These are phyloP conservation scores for Caranx ignobilis DNA, from an alignment of 2,113 vertebrate genomes.

Conservation along the genomic window DNA sequence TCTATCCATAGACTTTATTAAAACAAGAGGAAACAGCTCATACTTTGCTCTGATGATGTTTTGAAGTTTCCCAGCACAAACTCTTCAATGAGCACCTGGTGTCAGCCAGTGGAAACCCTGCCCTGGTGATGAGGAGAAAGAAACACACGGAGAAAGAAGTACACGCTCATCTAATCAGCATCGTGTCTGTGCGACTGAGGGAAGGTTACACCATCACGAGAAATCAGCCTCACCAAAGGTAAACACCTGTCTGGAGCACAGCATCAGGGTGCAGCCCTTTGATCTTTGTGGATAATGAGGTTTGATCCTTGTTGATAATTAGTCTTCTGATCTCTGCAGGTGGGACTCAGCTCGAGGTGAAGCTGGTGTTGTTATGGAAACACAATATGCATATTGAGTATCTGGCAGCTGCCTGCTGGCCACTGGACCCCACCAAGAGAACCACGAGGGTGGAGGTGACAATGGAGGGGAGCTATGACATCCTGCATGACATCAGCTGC, in stretches of 20 bases:
- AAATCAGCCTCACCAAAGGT: conserved; percentile 96
- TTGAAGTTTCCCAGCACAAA: conserved; percentile 93
- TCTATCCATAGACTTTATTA: too few relatives aligned
- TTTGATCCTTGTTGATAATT: not conserved
- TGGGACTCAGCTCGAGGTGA: conserved; percentile 94
- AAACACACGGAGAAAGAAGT: conserved; percentile 98
- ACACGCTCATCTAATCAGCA: conserved; percentile 92
- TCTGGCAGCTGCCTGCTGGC: conserved; percentile 92
- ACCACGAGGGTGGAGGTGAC: conserved; percentile 96
- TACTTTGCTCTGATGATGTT: not conserved
- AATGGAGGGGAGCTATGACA: conserved; percentile 99
- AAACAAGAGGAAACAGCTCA: too few relatives aligned
- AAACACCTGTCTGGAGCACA: not conserved
- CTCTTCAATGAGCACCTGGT: conserved; percentile 97
- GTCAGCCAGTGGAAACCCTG: conserved; percentile 95
- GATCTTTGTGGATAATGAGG: not conserved
- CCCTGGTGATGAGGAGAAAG: conserved; percentile 93
- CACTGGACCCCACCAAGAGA: conserved; percentile 87
- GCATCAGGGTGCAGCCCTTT: not conserved
- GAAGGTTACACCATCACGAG: conserved; percentile 97
- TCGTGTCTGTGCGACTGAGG: conserved; percentile 93
- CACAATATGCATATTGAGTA: conserved; percentile 99
- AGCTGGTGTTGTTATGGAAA: conserved; percentile 96
- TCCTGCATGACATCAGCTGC: conserved; percentile 97
- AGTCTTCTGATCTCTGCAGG: conserved; percentile 75